Evolutionary conservation across 2,888 invertebrate genomes (phyloP), one percentile per base, ranked within the genome.

Genomic region (Protophormia terraenovae): DNA sequence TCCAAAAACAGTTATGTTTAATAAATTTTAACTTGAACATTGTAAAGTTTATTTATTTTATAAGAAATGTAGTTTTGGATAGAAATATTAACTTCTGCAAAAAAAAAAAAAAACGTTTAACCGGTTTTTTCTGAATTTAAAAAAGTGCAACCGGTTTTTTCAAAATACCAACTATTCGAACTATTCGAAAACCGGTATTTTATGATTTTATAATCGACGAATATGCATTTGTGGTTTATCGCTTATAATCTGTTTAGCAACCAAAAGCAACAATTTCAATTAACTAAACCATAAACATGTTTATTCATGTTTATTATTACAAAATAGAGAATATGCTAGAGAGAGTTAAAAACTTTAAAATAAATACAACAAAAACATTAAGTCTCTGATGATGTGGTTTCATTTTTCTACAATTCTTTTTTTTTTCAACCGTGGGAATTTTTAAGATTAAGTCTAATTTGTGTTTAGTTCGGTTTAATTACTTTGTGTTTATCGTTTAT

Each of bases 371-470:
- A 41, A 41, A 0, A 41, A 3, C 12, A n/a, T 60, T 60, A 16
- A 55, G 71, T 62, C 38, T 19, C n/a, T 22, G 50, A n/a, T 55
- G 22, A 41, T 72, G 66, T 60, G 55, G 73, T 73, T 73, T 64
- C 35, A 22, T 32, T 60, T 16, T 62, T 24, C 29, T 58, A n/a
- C 16, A 29, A 8, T 47, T 5, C 8, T 19, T 19, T 6, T 47
- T 62, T 50, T 72, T 55, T 41, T 41, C 14, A 73, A 38, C 60
- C 79, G 84, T 84, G 84, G 75, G 84, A 84, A 84, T 19, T 67
- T 80, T 50, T 32, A 19, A 80, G 76, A 84, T 84, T 50, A 76
- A 66, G 14, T 72, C 66, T 72, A 45, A 66, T 80, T 73, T 73
- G 14, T 38, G 24, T 32, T 47, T 64, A 16, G 27, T 60, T 53